Evolutionary conservation across 2,797 vertebrate genomes (phyloP).

Genomic region (Poeciliopsis gracilis): DNA sequence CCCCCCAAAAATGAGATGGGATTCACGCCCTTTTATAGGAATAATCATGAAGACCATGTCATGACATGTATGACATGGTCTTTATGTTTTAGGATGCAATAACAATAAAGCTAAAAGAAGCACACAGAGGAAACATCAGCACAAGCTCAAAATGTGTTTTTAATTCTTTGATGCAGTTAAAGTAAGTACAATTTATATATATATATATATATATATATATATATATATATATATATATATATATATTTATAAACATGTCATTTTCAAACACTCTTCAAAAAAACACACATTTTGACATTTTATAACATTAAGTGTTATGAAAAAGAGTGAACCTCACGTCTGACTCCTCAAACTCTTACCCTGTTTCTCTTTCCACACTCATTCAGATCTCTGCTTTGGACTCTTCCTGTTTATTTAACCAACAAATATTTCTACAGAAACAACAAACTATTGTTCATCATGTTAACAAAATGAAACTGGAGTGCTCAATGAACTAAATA

Average conservation of each 20-base stretch:
- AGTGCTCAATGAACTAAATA: not conserved
- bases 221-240: too few relatives aligned
- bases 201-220: too few relatives aligned
- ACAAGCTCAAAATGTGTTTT: not conserved
- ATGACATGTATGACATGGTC: not conserved
- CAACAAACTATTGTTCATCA: not conserved
- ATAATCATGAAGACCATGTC: too few relatives aligned
- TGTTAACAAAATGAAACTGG: not conserved
- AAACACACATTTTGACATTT: not conserved
- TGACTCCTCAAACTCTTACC: not conserved
- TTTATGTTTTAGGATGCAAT: not conserved
- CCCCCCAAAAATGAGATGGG: too few relatives aligned
- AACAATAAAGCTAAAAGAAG: not conserved
- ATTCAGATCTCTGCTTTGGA: not conserved
- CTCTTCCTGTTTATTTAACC: not conserved
- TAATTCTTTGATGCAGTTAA: not conserved
- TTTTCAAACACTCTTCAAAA: not conserved
- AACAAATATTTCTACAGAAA: not conserved
- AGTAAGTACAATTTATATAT: too few relatives aligned
- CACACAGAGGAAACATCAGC: not conserved
- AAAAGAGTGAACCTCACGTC: not conserved
- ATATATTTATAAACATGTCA: not conserved
- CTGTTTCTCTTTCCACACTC: not conserved
- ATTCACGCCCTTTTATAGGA: too few relatives aligned
- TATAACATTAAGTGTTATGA: not conserved